Base-by-base conservation (phyloP, 2,888 invertebrate species). In the Parnassius mnemosyne region DNA sequence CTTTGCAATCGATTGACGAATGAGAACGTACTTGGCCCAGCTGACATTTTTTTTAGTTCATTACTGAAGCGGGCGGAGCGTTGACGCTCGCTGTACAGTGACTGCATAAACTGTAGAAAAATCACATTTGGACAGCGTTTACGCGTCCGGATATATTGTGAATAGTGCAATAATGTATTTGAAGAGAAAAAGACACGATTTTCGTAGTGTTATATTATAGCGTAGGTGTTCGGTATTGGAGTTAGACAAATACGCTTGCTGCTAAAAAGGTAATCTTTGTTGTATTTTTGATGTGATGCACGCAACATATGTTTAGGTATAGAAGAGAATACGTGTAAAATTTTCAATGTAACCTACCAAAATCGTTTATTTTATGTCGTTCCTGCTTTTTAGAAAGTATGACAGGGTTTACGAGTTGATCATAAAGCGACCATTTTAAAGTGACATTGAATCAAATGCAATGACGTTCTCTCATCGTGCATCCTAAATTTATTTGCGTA, bases 171-270 rank as follows among this genome's bases (percentile, higher is more conserved):
- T 89, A 89, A 92, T 92, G 92, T 86, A 89, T 92, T 85, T 85
- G 82, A 91, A 87, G 85, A 87, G 90, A 89, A 92, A 89, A 91
- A 88, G 87, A 87, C 84, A 88, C 87, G 81, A 86, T 81, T 85
- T 80, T 76, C 84, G 83, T 71, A 92, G 90, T 90, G 92, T 92
- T 77, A 92, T 92, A 83, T 92, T 92, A 92, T 92, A 92, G 91
- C 92, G 90, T 78, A 81, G 84, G 88, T 87, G 85, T 82, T 81
- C 73, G 71, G 66, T 68, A 77, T 81, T 83, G 89, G 89, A 86
- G 89, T 82, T 68, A 71, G 84, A 80, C 84, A 80, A 76, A 72
- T 72, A 74, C 72, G 84, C 84, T 84, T 83, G 85, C 83, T 79
- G 78, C 76, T 76, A 73, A 72, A 75, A 89, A 88, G 90, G 89